Percentiles rank a stretch among this genome's conserved stretches.
Evolutionary conservation across 2,888 invertebrate species (phyloP).

Genomic region (Pseudococcus jackbeardsleyi): DNA sequence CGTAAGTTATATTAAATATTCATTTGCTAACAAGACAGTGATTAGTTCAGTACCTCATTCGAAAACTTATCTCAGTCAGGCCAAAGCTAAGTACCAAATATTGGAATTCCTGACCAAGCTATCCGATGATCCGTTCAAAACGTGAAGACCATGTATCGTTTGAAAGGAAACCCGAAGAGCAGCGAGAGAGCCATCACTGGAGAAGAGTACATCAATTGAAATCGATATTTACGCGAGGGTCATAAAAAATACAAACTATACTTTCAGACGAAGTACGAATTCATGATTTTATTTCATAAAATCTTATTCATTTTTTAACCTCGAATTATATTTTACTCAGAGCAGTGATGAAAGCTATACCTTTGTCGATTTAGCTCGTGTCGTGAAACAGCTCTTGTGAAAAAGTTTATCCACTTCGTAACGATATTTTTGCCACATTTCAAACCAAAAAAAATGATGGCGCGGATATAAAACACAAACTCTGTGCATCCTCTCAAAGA

Average conservation of each 20-base stretch:
- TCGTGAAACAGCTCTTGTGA: neutral
- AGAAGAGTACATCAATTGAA: slow-evolving; percentile 55
- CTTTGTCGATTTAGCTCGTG: neutral
- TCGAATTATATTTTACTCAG: neutral
- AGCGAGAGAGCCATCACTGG: neutral
- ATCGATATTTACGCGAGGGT: slow-evolving; percentile 40
- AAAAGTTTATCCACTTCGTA: neutral
- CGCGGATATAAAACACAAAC: slow-evolving; percentile 2
- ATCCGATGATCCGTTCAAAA: slow-evolving; percentile 1
- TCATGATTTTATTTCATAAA: too few relatives aligned
- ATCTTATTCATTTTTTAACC: too few relatives aligned
- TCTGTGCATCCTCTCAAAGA: neutral
- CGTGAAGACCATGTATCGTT: neutral
- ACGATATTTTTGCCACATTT: slow-evolving; percentile 24
- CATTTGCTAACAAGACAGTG: too few relatives aligned
- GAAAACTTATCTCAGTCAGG: neutral
- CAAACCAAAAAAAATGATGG: neutral
- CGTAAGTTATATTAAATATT: neutral
- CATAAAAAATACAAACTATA: slow-evolving; percentile 24
- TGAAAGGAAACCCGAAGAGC: neutral
- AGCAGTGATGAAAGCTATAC: neutral
- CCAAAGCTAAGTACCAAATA: neutral
- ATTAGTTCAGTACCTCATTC: too few relatives aligned
- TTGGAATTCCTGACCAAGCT: slow-evolving; percentile 38
- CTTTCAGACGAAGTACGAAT: neutral